Percentiles rank a stretch among this genome's conserved stretches.
Evolutionary conservation across 1,140 invertebrate species (phyloP).

Genomic region (Anagrus nilaparvatae): DNA sequence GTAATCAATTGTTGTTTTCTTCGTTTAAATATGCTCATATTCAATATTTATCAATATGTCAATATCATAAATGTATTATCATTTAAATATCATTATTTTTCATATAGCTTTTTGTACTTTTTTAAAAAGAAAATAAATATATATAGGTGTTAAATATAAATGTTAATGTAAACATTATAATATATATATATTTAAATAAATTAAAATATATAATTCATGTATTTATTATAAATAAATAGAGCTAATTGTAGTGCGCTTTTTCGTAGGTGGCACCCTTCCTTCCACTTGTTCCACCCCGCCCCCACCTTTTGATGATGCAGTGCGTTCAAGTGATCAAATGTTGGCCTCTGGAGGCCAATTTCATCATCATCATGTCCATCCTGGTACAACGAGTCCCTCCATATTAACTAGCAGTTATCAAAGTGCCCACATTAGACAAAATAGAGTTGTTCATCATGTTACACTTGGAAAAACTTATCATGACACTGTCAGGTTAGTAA

Average conservation of each 20-base stretch:
- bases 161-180: no score
- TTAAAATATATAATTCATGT: no score
- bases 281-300: constrained; percentile 77
- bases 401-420: constrained; percentile 29
- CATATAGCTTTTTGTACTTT: no score
- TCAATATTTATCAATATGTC: no score
- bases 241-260: constrained; percentile 39
- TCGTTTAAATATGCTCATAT: no score
- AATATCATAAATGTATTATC: no score
- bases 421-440: constrained; percentile 30
- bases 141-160: no score
- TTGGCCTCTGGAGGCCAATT: constrained; percentile 37
- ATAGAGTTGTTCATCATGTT: constrained; percentile 36
- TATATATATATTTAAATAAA: no score
- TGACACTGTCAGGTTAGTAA: constrained; percentile 37
- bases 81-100: no score
- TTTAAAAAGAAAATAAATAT: no score
- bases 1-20: no score
- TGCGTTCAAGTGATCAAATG: constrained; percentile 45
- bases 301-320: constrained; percentile 72
- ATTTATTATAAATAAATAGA: no score
- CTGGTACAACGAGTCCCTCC: constrained; percentile 22
- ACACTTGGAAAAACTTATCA: constrained; percentile 36
- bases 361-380: constrained; percentile 20
- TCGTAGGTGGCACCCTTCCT: constrained; percentile 45